Evolutionary conservation across 2,888 invertebrate genomes (phyloP).

Genomic region (Conistra vaccinii): DNA sequence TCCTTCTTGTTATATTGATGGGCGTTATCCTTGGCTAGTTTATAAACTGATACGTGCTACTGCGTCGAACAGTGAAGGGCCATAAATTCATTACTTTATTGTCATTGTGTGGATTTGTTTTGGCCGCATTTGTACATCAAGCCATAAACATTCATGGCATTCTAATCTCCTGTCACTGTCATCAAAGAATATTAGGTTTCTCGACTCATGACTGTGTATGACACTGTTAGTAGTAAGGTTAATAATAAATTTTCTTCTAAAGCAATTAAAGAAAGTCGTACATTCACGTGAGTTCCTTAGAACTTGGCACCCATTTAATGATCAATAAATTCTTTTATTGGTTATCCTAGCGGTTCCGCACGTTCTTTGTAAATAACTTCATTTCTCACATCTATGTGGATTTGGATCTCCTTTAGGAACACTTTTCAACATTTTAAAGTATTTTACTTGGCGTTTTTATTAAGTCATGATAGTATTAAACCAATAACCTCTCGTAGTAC

Average conservation of each 20-base stretch:
- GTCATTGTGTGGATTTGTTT: conserved; percentile 8
- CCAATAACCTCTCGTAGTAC: not conserved
- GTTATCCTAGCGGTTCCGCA: not conserved
- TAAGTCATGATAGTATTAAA: not conserved
- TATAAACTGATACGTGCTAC: conserved; percentile 4
- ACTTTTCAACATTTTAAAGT: not conserved
- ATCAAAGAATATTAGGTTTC: not conserved
- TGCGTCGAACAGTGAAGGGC: not conserved
- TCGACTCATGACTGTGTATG: not conserved
- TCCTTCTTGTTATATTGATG: not conserved
- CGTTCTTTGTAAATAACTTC: conserved; percentile 6
- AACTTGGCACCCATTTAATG: conserved; percentile 28
- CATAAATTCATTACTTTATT: conserved; percentile 14
- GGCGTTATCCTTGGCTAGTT: not conserved
- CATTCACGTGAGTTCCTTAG: conserved; percentile 10
- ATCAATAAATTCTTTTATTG: conserved; percentile 15
- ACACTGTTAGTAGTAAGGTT: not conserved
- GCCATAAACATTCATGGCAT: not conserved
- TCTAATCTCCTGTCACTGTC: not conserved
- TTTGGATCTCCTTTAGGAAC: conserved; percentile 2
- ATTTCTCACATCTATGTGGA: not conserved
- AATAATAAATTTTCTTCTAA: conserved; percentile 2
- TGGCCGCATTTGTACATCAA: conserved; percentile 20
- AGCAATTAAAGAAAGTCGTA: conserved; percentile 25
- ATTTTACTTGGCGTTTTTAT: not conserved